Evolutionary conservation across 2,888 invertebrate genomes (phyloP), one percentile per base, ranked within the genome.

Genomic region (Rutpela maculata): DNA sequence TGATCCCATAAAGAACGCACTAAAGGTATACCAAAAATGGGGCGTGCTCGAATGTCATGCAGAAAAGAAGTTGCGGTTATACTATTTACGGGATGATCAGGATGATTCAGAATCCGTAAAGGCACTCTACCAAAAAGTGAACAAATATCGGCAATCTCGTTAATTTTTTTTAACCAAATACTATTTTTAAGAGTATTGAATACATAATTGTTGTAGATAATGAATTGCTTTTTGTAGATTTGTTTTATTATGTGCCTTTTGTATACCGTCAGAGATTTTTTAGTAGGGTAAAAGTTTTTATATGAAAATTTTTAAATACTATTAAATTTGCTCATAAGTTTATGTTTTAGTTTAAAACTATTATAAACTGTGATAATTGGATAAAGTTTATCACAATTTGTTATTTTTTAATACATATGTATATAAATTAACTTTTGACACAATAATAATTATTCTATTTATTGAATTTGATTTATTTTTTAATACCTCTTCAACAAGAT

Each of bases 1-100:
- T 10, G 97, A 98, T 88, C 95, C 96, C 0, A 93, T 98, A 69
- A 94, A 94, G 86, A 97, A 97, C 90, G 96, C 96, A 71, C 89
- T 97, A 35, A 95, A 96, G 82, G 89, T 97, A 0, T 93, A 95
- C 56, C 94, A 96, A 81, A 95, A 95, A 84, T 95, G 96, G 95
- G 94, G 94, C 81, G 93, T 96, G 12, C 86, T 98, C 43, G 95
- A 96, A 81, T 88, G 89, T 75, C 88, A 90, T 77, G 84, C 85
- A n/a, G 89, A 90, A 81, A 87, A 88, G 69, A 89, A 88, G 82
- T 72, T 88, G 70, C 83, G 88, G 74, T 78, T 90, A 60, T 89
- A 88, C 81, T 90, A 89, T 79, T 79, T 90, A 43, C 85, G 86
- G 79, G 89, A 89, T 71, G 78, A 83, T 26, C 83, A 87, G 59